phyloP scores from a whole-genome alignment of 2,113 vertebrate genomes.

The Syngnathoides biaculeatus region DNA sequence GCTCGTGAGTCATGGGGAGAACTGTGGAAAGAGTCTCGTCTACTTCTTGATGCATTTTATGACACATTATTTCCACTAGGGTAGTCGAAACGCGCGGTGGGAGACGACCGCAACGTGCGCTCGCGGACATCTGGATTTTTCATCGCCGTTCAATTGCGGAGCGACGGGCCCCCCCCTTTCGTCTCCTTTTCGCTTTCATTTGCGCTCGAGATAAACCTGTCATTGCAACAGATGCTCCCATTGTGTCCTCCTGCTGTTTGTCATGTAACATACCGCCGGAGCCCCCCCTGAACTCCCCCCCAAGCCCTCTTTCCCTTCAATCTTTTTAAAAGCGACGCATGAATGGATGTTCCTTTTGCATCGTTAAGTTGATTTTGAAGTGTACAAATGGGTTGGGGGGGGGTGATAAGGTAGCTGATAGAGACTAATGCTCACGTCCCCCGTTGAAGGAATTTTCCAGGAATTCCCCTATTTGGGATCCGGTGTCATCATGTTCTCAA shows the following conservation, averaged over 20 bases:
- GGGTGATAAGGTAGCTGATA: conserved; percentile 6
- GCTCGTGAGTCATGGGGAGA: conserved; percentile 41
- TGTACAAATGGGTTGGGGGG: background rate
- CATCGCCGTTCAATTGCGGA: background rate
- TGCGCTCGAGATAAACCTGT: background rate
- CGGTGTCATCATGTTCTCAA: conserved; percentile 52
- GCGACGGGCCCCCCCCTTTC: background rate
- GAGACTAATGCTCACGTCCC: conserved; percentile 31
- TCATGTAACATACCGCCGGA: too few relatives aligned
- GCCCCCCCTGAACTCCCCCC: background rate
- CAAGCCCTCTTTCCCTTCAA: background rate
- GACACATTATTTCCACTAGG: conserved; percentile 5
- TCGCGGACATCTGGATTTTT: conserved; percentile 1
- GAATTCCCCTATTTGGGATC: conserved; percentile 10
- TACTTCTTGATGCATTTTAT: background rate
- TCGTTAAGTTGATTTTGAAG: background rate
- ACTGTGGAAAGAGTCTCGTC: background rate
- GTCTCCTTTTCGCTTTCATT: background rate
- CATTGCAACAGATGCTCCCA: background rate
- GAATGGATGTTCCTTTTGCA: conserved; percentile 28
- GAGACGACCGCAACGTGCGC: background rate
- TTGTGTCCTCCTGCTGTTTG: too few relatives aligned
- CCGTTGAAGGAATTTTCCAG: conserved; percentile 36
- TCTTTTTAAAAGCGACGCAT: conserved; percentile 19
- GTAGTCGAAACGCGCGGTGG: background rate